Evolutionary conservation across 1,140 invertebrate species (phyloP).

Genomic region (Prorops nasuta): DNA sequence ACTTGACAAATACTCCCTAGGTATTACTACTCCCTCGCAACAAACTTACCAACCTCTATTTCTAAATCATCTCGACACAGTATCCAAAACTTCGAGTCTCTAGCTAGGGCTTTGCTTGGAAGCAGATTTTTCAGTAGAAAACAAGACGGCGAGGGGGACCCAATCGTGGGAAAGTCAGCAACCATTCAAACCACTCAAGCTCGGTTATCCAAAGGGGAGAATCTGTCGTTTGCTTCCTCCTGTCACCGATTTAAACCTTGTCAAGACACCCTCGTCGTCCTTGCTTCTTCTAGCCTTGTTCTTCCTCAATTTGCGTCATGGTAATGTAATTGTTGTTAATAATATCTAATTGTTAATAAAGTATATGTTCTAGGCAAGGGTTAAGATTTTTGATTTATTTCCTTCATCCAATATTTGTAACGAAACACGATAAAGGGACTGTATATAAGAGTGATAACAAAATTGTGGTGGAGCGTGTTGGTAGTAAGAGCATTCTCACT

Average conservation of each 20-base stretch:
- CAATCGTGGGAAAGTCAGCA: constrained; percentile 20
- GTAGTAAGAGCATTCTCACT: constrained; percentile 5
- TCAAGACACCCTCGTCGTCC: not conserved
- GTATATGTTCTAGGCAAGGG: not conserved
- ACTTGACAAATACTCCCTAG: not conserved
- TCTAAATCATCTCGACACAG: not conserved
- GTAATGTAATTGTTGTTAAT: no score
- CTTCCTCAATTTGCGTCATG: no score
- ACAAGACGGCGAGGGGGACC: constrained; percentile 1
- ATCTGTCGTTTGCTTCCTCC: constrained; percentile 5
- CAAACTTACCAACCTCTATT: not conserved
- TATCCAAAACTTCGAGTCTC: constrained; percentile 1
- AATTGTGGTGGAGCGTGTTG: not conserved
- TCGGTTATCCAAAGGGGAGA: constrained; percentile 13
- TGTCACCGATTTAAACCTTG: not conserved
- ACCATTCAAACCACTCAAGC: constrained; percentile 16
- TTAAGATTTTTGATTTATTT: not conserved
- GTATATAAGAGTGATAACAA: not conserved
- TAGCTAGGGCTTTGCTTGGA: constrained; percentile 10
- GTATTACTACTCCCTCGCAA: not conserved
- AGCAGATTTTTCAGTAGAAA: constrained; percentile 4
- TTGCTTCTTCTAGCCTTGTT: not conserved
- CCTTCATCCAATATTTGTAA: constrained; percentile 14
- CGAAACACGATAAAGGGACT: constrained; percentile 4
- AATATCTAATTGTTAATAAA: not conserved